A percentile compares a stretch with the other conserved stretches of the same genome.
Evolutionary conservation across 2,888 invertebrate genomes (phyloP).

Genomic region (Endotricha flammealis): DNA sequence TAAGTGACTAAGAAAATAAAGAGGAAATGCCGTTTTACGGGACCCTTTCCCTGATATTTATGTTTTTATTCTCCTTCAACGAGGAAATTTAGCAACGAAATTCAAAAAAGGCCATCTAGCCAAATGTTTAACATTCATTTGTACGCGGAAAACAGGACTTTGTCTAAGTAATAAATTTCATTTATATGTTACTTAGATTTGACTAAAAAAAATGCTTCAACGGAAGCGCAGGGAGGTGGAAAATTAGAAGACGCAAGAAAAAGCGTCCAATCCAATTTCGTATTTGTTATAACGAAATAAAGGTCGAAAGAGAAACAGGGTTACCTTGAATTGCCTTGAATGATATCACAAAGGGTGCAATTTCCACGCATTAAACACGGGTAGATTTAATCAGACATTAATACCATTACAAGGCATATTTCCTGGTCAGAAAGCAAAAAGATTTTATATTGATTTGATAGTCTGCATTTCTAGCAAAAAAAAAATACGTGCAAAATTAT

Average conservation of each 20-base stretch:
- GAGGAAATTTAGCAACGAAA: background rate
- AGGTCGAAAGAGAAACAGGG: conserved; percentile 3
- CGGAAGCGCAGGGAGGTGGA: conserved; percentile 17
- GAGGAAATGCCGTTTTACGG: no score
- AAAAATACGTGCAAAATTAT: no score
- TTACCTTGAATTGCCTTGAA: background rate
- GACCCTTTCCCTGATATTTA: no score
- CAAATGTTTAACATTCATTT: conserved; percentile 2
- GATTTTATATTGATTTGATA: no score
- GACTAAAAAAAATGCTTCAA: conserved; percentile 11
- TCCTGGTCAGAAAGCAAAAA: no score
- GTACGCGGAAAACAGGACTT: background rate
- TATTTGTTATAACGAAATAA: conserved; percentile 16
- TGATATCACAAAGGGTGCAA: background rate
- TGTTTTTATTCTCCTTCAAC: background rate
- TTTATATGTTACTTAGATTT: conserved; percentile 5
- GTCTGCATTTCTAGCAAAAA: no score
- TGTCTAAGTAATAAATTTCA: conserved; percentile 3
- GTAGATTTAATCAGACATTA: no score
- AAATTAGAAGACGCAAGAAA: conserved; percentile 19
- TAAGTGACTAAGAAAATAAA: no score
- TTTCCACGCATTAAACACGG: background rate
- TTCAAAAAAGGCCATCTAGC: background rate
- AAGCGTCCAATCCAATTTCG: conserved; percentile 17
- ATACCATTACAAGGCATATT: no score